Percentiles rank a stretch among this genome's conserved stretches.
Conservation (phyloP, 2,797 vertebrate genomes). For the Glyptemys insculpta region DNA sequence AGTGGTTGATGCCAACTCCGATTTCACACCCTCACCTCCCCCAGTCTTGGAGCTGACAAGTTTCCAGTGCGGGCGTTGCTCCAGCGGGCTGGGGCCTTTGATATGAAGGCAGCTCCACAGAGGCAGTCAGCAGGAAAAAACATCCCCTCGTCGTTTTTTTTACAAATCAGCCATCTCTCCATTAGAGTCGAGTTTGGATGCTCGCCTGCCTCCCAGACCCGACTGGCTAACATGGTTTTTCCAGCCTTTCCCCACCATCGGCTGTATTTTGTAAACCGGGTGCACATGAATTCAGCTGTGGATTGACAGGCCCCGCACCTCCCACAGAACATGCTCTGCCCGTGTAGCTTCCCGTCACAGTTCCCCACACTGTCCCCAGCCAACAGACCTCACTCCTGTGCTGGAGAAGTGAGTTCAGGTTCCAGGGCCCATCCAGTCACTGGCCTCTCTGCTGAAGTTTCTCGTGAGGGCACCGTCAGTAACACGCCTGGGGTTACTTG, state of each 20-base stretch:
- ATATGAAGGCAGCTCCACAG: background rate
- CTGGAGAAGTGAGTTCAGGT: background rate
- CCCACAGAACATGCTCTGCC: background rate
- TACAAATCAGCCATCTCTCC: background rate
- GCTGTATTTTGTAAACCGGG: background rate
- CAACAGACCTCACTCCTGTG: background rate
- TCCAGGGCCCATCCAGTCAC: too few species aligned
- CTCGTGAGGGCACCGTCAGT: background rate
- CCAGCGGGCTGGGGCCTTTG: background rate
- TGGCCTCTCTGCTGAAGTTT: background rate
- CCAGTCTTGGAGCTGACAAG: background rate
- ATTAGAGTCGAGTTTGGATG: background rate
- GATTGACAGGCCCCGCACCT: background rate
- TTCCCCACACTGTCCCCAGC: background rate
- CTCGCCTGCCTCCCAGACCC: background rate
- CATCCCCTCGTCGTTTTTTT: background rate
- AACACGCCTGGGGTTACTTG: background rate
- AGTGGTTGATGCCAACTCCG: background rate
- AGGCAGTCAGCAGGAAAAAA: background rate
- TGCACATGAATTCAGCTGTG: background rate
- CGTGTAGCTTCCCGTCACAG: background rate
- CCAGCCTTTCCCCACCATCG: background rate
- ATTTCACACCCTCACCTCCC: background rate
- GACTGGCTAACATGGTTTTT: background rate
- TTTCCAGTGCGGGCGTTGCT: background rate